Percentiles rank a stretch among this genome's conserved stretches.
phyloP scores from a whole-genome alignment of 1,140 invertebrate species.

The Uloborus diversus region DNA sequence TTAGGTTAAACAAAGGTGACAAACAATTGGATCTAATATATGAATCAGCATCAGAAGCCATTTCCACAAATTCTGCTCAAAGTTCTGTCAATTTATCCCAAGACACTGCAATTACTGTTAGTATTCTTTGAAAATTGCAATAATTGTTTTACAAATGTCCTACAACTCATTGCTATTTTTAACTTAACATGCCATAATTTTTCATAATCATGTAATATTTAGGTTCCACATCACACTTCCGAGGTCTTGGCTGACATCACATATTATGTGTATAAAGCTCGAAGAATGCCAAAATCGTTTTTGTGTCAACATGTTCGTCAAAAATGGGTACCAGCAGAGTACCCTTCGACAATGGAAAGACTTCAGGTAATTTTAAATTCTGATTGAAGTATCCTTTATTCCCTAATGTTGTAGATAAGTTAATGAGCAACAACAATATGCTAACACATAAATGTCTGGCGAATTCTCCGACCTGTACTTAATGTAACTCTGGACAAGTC shows the following conservation, averaged over 20 bases:
- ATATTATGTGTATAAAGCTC: constrained; percentile 95
- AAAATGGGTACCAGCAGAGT: constrained; percentile 95
- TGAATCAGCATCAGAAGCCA: constrained; percentile 65
- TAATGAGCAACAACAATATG: too few relatives aligned
- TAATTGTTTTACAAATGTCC: too few relatives aligned
- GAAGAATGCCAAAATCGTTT: constrained; percentile 79
- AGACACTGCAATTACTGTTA: constrained; percentile 40
- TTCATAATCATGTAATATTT: constrained; percentile 19
- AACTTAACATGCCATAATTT: too few relatives aligned
- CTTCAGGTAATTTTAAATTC: constrained; percentile 70
- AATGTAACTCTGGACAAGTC: too few relatives aligned
- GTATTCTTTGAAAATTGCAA: neutral
- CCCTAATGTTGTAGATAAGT: too few relatives aligned
- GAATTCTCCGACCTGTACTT: too few relatives aligned
- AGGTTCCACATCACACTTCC: constrained; percentile 92
- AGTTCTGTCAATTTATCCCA: constrained; percentile 27
- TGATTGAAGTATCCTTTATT: neutral
- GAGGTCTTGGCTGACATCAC: constrained; percentile 97
- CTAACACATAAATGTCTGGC: too few relatives aligned
- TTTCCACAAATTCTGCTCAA: constrained; percentile 12
- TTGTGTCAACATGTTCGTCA: constrained; percentile 91
- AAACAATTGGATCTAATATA: constrained; percentile 93
- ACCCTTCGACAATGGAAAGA: constrained; percentile 90
- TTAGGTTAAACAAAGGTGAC: constrained; percentile 95
- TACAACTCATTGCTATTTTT: too few relatives aligned